Evolutionary conservation across 2,797 vertebrate genomes (phyloP), one percentile per base, ranked within the genome.

Genomic region (Pteronotus mesoamericanus): DNA sequence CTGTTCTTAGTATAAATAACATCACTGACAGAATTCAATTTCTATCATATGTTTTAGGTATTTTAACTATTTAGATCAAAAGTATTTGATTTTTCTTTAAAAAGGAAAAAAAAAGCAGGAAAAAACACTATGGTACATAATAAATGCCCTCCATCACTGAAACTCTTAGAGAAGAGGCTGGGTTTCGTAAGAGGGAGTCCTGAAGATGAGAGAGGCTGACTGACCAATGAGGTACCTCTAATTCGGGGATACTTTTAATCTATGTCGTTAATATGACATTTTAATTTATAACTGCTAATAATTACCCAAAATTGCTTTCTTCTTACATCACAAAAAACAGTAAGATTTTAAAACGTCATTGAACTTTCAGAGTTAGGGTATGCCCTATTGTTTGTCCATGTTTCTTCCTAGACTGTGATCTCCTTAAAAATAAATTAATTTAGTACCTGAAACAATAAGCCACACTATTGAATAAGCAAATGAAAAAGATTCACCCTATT

Each of bases 41-140:
- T 90, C 90, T 93, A 87, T 42, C 59, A 95, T 82, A 92, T 89
- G 19, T 84, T 94, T 68, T 92, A 24, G 34, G 24, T 86, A 68
- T 91, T 97, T 95, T 66, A 83, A 95, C 16, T 95, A 89, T 64
- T 94, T 66, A 93, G 53, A 94, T n/a, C 57, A 79, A 94, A 96
- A 34, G 4, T 42, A 5, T 37, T n/a, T 46, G 66, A 26, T 48
- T 86, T 71, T 66, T 55, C 37, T 84, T 94, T 89, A 86, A 89
- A 89, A 86, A n/a, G n/a, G n/a, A n/a, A 18, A 92, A 95, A 87
- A 21, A 77, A 71, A 6, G 39, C 39, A 94, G n/a, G 69, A n/a
- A 39, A 75, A 61, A n/a, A 6, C 14, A 37, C 48, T 46, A 39
- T 79, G 7, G 64, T 74, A 71, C 75, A 55, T 72, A 82, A 91